phyloP scores from a whole-genome alignment of 2,888 invertebrate species.

The Polydrusus cervinus region DNA sequence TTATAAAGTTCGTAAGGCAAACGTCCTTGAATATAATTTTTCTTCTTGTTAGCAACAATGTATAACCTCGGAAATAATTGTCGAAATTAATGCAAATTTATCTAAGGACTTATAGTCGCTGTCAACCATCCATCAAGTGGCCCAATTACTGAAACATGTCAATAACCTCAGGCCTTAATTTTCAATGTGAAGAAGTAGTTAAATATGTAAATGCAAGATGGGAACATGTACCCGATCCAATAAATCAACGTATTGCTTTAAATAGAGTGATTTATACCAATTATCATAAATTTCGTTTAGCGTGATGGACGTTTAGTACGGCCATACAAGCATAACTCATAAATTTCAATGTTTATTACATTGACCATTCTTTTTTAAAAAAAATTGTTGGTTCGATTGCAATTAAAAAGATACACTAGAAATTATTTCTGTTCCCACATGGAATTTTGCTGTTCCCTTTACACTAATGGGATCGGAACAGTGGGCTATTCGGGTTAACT shows the following conservation, averaged over 20 bases:
- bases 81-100: slow-evolving; percentile 39
- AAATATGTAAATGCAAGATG: slow-evolving; percentile 54
- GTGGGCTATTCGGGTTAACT: no score
- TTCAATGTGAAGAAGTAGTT: slow-evolving; percentile 54
- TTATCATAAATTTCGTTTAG: slow-evolving; percentile 61
- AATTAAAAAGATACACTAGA: slow-evolving; percentile 20
- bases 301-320: slow-evolving; percentile 56
- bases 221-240: slow-evolving; percentile 46
- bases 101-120: slow-evolving; percentile 30
- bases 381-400: slow-evolving; percentile 22
- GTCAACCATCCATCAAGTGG: slow-evolving; percentile 51
- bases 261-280: slow-evolving; percentile 62
- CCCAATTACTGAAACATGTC: slow-evolving; percentile 53
- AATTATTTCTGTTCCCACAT: no score
- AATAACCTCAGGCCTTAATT: slow-evolving; percentile 55
- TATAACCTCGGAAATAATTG: background rate
- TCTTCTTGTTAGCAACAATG: background rate
- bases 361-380: slow-evolving; percentile 37
- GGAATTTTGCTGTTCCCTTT: no score
- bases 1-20: no score
- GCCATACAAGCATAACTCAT: slow-evolving; percentile 51
- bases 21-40: background rate
- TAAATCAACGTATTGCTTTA: slow-evolving; percentile 58
- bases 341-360: slow-evolving; percentile 51
- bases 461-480: no score